Evolutionary conservation across 2,888 invertebrate genomes (phyloP), one percentile per base, ranked within the genome.

Genomic region (Hyppa rectilinea): DNA sequence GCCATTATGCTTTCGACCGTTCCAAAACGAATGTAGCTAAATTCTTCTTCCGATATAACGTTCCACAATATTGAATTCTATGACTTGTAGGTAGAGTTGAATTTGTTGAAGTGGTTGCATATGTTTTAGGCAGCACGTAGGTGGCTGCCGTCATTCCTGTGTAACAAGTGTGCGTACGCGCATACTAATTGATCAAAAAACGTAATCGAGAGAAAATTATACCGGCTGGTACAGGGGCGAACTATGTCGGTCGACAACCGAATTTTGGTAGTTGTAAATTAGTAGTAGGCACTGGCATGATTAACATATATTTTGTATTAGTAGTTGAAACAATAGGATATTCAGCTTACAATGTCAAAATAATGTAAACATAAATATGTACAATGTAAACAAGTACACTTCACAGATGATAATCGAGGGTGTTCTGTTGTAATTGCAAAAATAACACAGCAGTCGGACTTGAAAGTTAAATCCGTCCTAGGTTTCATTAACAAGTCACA

Each of bases 191-290:
- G 81, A 89, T 90, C 81, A 85, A 85, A 87, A 87, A 90, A 93
- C 94, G 95, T 95, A 95, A 95, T 93, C 91, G 88, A 90, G 95
- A 92, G 95, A 95, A 95, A 95, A 95, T 92, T 93, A 92, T 93
- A 93, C 87, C 90, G 91, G 75, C 63, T 43, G 31, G 12, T 4
- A 61, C 93, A 92, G 95, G 81, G 85, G 73, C 75, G 92, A 62
- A 91, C 70, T 73, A n/a, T 38, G 43, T 52, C 88, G 31, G 14
- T 36, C 23, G 23, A 23, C 47, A 34, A 9, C 2, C 2, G n/a
- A 45, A 31, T 52, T 14, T 38, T 31, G 0, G 3, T 20, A 43
- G 9, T 55, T 36, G 2, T 7, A 0, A 56, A 36, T 49, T 29
- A 36, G 2, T 5, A 38, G 23, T 40, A 40, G 2, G 49, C 40